A percentile compares a stretch with the other conserved stretches of the same genome.
phyloP scores from a whole-genome alignment of 2,888 invertebrate species.

The Athalia rosae region DNA sequence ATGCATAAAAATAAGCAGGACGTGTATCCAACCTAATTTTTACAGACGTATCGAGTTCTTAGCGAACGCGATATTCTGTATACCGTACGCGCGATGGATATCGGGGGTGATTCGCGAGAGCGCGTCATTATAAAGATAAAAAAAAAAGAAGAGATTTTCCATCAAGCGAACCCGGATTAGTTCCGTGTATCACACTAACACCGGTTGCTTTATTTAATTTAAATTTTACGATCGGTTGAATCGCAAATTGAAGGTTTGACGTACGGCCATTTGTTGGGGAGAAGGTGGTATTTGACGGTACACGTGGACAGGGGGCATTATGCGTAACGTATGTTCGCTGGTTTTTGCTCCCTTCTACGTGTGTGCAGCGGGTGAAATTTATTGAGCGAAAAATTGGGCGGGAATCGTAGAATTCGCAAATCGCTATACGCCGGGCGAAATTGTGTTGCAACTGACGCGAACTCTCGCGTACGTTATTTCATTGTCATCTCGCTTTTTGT shows the following conservation, averaged over 20 bases:
- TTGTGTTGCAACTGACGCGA: background rate
- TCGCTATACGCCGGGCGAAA: background rate
- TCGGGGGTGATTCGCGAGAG: no score
- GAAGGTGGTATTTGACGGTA: no score
- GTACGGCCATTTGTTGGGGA: slow-evolving; percentile 7
- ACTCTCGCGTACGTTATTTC: slow-evolving; percentile 15
- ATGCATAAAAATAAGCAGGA: no score
- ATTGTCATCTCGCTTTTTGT: background rate
- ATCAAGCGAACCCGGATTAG: no score
- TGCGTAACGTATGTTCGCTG: slow-evolving; percentile 24
- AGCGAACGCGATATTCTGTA: no score
- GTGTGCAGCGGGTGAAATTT: slow-evolving; percentile 14
- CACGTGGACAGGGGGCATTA: background rate
- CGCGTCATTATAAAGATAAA: no score
- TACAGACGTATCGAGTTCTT: no score
- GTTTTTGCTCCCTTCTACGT: background rate
- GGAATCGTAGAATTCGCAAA: slow-evolving; percentile 29
- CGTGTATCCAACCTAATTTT: no score
- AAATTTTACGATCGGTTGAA: background rate
- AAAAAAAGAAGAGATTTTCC: no score
- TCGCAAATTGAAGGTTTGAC: background rate
- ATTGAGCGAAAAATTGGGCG: slow-evolving; percentile 39
- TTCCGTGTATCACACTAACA: no score
- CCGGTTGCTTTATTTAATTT: background rate
- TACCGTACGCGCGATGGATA: no score